These are phyloP conservation scores for Xylophagus ater DNA, from an alignment of 2,888 invertebrate species.

Conservation along the genomic window DNA sequence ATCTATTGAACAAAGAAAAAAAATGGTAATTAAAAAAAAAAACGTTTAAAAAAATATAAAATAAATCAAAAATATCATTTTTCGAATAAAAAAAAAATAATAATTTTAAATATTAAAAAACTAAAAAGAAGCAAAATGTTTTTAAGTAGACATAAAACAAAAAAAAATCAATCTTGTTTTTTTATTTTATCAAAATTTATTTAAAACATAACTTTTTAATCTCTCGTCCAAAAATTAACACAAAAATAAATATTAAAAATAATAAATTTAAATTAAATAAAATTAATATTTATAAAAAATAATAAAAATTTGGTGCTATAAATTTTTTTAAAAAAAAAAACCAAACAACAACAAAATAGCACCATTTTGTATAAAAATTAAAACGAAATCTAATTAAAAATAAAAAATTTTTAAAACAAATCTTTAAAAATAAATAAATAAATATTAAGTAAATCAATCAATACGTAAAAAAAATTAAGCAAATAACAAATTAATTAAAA, in stretches of 20 bases:
- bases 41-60: neutral
- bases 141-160: neutral
- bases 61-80: neutral
- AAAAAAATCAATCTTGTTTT: neutral
- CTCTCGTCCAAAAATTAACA: too few species aligned
- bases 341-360: too few species aligned
- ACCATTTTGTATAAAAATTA: too few species aligned
- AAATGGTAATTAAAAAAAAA: neutral
- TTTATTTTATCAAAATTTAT: neutral
- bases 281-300: neutral
- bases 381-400: too few species aligned
- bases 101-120: neutral
- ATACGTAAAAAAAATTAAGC: slow-evolving; percentile 2
- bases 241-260: too few species aligned
- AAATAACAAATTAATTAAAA: neutral
- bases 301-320: neutral
- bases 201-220: neutral
- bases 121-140: neutral
- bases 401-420: neutral
- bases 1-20: neutral
- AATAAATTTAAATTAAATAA: neutral
- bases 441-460: slow-evolving; percentile 1
- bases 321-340: neutral
- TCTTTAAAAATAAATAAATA: neutral
- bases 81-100: neutral